Percentiles rank a stretch among this genome's conserved stretches.
Conservation (phyloP, 1,140 invertebrate species). For the Nasonia longicornis region DNA sequence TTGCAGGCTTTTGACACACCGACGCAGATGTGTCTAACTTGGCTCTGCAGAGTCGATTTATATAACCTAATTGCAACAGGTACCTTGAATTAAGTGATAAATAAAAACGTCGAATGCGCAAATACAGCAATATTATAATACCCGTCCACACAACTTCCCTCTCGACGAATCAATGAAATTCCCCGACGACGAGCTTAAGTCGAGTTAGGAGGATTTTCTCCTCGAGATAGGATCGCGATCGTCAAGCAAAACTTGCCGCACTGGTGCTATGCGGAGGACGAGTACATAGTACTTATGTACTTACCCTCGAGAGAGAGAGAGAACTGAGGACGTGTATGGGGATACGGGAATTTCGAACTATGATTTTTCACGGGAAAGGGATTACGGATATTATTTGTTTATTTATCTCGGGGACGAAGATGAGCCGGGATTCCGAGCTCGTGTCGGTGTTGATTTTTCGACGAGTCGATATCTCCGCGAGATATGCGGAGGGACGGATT, state of each 20-base stretch:
- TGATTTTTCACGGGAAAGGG: conserved; percentile 39
- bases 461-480: not conserved
- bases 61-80: too few relatives aligned
- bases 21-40: too few relatives aligned
- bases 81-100: too few relatives aligned
- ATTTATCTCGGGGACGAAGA: conserved; percentile 18
- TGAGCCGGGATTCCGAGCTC: conserved; percentile 4
- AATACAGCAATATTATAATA: too few relatives aligned
- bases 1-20: too few relatives aligned
- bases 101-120: too few relatives aligned
- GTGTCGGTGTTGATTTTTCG: conserved; percentile 22
- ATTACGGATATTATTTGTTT: conserved; percentile 35
- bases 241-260: conserved; percentile 6
- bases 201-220: conserved; percentile 38
- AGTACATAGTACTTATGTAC: not conserved
- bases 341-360: conserved; percentile 31
- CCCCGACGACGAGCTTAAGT: not conserved
- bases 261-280: not conserved
- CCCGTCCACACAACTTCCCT: not conserved
- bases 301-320: not conserved
- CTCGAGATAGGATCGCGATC: conserved; percentile 27
- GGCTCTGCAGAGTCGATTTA: too few relatives aligned
- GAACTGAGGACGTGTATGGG: not conserved
- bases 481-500: not conserved
- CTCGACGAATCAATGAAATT: not conserved